Conservation (phyloP, 2,113 vertebrate genomes). For the Engystomops pustulosus region DNA sequence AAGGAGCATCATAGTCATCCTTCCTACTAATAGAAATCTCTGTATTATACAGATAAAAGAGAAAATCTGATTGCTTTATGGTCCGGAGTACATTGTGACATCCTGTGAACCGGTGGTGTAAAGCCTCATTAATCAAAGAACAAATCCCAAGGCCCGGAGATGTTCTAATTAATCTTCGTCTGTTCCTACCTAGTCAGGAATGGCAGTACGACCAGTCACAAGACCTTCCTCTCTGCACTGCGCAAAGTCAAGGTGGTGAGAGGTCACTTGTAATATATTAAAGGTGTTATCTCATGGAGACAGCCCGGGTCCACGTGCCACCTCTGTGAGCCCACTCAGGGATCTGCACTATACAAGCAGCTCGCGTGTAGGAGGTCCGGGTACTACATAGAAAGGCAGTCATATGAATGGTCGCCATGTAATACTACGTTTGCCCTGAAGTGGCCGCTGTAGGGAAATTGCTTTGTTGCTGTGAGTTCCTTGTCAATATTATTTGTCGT, state of each 20-base stretch:
- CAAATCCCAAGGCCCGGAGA: constrained; percentile 32
- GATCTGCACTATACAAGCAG: no score
- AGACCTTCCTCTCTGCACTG: constrained; percentile 6
- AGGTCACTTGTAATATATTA: neutral
- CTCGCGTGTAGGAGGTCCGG: no score
- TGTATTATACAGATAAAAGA: neutral
- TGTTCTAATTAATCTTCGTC: constrained; percentile 58
- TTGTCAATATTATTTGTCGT: no score
- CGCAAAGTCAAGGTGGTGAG: neutral
- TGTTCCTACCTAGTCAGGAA: constrained; percentile 45
- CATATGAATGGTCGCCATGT: no score
- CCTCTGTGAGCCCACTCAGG: no score
- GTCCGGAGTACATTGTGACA: constrained; percentile 34
- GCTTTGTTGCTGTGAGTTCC: no score
- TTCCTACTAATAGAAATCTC: neutral
- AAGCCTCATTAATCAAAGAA: constrained; percentile 58
- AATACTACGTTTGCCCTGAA: no score
- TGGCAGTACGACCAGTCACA: constrained; percentile 10
- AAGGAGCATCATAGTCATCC: neutral
- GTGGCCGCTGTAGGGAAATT: no score
- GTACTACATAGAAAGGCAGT: no score
- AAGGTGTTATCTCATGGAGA: neutral
- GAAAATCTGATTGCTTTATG: neutral
- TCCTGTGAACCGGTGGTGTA: constrained; percentile 53
- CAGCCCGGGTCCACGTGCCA: no score